phyloP scores from a whole-genome alignment of 2,797 vertebrate genomes.

The Pangasius mekongensis region DNA sequence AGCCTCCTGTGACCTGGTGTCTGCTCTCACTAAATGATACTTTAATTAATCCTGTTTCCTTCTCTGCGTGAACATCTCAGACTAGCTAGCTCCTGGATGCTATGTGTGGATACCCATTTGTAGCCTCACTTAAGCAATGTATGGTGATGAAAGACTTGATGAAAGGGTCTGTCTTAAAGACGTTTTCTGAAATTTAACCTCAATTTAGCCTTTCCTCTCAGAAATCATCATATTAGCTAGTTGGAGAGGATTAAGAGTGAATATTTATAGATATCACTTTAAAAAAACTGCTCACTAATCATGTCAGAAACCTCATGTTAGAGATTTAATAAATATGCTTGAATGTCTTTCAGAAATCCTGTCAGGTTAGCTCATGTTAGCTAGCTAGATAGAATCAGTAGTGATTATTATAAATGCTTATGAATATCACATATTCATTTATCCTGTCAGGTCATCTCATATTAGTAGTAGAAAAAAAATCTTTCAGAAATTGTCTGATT shows the following conservation, averaged over 20 bases:
- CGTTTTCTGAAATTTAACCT: background rate
- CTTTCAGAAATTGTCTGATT: no score
- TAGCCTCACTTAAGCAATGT: background rate
- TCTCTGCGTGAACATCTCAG: background rate
- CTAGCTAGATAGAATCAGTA: background rate
- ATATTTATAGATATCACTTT: background rate
- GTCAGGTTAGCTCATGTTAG: background rate
- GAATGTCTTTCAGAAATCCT: background rate
- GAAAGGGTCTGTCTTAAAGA: background rate
- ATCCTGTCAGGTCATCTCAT: background rate
- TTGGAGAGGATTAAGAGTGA: no score
- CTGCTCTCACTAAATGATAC: constrained; percentile 4
- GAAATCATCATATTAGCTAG: background rate
- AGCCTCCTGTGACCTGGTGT: constrained; percentile 25
- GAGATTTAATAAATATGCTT: background rate
- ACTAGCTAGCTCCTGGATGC: background rate
- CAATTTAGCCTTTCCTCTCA: background rate
- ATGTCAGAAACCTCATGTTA: background rate
- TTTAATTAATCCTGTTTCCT: constrained; percentile 33
- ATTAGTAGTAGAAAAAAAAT: background rate
- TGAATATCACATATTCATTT: background rate
- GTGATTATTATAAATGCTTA: background rate
- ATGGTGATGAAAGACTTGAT: background rate
- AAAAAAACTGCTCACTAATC: no score
- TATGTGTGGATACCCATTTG: constrained; percentile 1